Evolutionary conservation across 1,140 invertebrate species (phyloP), one percentile per base, ranked within the genome.

Genomic region (Hormaphis cornu): DNA sequence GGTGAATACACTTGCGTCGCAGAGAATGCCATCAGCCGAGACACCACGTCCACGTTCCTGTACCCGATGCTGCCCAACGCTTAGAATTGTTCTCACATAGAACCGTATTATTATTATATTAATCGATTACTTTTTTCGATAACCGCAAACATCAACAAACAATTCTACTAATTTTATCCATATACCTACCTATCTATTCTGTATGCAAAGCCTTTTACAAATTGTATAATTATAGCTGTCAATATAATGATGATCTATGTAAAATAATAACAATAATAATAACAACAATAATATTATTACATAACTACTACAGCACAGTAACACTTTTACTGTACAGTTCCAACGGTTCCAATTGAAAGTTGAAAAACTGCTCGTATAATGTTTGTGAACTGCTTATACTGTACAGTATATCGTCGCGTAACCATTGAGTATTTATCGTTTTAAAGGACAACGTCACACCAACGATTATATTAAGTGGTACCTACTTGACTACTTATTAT

Each of bases 1-100:
- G 61, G 61, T 30, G 61, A 66, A 50, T 66, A 66, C n/a, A 66
- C 61, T 24, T 66, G 61, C 9, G 28, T 66, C n/a, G 44, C 16
- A 3, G 61, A 66, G 33, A 66, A 66, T 50, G 33, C 61, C 1
- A 35, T 66, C 2, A 66, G 61, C 7, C 26, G 61, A 35, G 61
- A 66, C 22, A 30, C 30, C 12, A 46, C 61, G 18, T 66, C 61
- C 7, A 66, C 61, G 14, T 66, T 66, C 61, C 61, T 66, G 5
- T 66, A 66, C 20, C 61, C 61, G 16, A 66, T 66, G 61, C 28
- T 66, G 5, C 61, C 61, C 14, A 66, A 66, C n/a, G 61, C 20
- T 40, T 58, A 58, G 18, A 58, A 24, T 22, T 22, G 4, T 14
- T 16, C 18, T 16, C 3, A n/a, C 7, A 35, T 58, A 40, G 20